A percentile compares a stretch with the other conserved stretches of the same genome.
Conservation (phyloP, 2,797 vertebrate species). For the Tolypeutes matacus region DNA sequence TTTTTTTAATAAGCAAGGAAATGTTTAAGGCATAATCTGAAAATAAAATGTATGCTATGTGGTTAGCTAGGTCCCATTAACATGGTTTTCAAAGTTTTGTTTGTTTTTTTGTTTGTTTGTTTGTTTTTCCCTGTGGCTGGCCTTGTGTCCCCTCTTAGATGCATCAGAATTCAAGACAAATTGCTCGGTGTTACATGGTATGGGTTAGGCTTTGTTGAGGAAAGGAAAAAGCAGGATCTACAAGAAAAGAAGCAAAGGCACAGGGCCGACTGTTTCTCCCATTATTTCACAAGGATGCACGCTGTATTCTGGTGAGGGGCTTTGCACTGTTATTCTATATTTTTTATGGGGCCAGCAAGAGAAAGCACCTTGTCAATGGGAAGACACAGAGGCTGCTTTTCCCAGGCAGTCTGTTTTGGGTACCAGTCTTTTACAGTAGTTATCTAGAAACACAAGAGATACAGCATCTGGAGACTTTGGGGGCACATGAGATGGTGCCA, state of each 20-base stretch:
- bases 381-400: too few relatives aligned
- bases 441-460: neutral
- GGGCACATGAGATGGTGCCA: neutral
- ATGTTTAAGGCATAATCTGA: neutral
- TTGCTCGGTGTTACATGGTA: neutral
- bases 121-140: neutral
- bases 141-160: neutral
- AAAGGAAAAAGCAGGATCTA: neutral
- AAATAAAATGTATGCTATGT: neutral
- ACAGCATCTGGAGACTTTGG: neutral
- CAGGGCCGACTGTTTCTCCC: neutral
- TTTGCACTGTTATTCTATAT: neutral
- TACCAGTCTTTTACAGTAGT: neutral
- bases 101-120: too few relatives aligned
- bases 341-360: neutral
- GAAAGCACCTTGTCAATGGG: neutral
- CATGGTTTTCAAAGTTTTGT: neutral
- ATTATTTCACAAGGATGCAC: neutral
- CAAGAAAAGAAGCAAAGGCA: neutral
- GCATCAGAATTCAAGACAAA: neutral
- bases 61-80: too few relatives aligned
- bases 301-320: too few relatives aligned
- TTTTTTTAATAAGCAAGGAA: neutral
- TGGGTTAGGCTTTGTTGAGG: neutral
- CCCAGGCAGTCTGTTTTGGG: neutral